Evolutionary conservation across 2,113 vertebrate genomes (phyloP).

Genomic region (Dicaeum eximium): DNA sequence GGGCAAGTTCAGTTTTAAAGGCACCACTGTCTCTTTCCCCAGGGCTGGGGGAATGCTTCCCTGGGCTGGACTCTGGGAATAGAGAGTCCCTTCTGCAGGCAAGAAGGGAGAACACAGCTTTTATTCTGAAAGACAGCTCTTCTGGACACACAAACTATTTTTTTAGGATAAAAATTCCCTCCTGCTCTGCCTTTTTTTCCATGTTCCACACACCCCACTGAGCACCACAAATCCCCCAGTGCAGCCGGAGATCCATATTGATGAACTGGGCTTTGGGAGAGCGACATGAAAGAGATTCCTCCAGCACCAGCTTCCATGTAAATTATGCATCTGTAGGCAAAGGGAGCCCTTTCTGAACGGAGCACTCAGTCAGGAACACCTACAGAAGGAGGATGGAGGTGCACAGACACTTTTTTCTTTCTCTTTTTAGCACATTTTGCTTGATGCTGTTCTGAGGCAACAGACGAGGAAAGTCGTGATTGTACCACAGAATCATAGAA

Average conservation of each 20-base stretch:
- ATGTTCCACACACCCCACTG: not conserved
- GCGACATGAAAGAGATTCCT: conserved; percentile 4
- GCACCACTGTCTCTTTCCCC: not conserved
- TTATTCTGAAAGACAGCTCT: not conserved
- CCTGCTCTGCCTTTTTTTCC: not conserved
- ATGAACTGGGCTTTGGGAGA: conserved; percentile 8
- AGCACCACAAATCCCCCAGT: not conserved
- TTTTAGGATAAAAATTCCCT: not conserved
- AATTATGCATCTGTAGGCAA: not conserved
- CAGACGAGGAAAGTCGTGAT: rapidly evolving
- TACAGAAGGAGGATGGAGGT: not conserved
- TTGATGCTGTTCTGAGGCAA: not conserved
- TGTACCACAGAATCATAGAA: not conserved
- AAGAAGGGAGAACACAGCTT: not conserved
- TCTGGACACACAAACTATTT: not conserved
- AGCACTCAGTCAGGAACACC: not conserved
- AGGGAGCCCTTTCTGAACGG: not conserved
- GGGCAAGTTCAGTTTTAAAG: not conserved
- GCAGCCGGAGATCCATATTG: not conserved
- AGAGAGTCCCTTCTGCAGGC: not conserved
- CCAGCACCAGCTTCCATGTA: not conserved
- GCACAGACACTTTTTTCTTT: not conserved
- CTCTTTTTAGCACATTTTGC: not conserved
- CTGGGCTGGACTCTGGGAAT: not conserved
- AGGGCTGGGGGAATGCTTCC: rapidly evolving